These are phyloP conservation scores for Watersipora subatra DNA, from an alignment of 1,140 invertebrate genomes.

Conservation along the genomic window DNA sequence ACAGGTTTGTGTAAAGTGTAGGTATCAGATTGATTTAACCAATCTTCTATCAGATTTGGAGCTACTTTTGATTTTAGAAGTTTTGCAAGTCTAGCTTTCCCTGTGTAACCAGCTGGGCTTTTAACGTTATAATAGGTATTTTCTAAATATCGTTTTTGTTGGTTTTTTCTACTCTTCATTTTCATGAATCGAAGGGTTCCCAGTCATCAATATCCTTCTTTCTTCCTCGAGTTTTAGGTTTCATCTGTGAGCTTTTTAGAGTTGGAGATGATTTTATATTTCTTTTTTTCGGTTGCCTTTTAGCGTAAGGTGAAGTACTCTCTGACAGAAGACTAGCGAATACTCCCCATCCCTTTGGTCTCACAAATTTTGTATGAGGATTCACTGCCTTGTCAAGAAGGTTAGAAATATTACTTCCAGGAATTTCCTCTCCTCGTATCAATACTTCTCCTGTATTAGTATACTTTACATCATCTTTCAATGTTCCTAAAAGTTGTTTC, in stretches of 20 bases:
- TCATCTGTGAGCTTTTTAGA: too few relatives aligned
- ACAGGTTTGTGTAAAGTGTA: constrained; percentile 10
- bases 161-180: not conserved
- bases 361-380: too few relatives aligned
- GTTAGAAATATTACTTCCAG: not conserved
- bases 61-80: not conserved
- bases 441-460: not conserved
- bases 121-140: not conserved
- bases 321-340: not conserved
- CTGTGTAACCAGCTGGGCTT: not conserved
- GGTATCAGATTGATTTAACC: constrained; percentile 7
- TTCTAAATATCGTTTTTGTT: not conserved
- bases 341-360: not conserved
- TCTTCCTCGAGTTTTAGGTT: not conserved
- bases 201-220: not conserved
- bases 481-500: not conserved
- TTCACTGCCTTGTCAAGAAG: too few relatives aligned
- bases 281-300: not conserved
- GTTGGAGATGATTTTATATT: not conserved
- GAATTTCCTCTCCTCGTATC: not conserved
- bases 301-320: not conserved
- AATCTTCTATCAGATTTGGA: not conserved
- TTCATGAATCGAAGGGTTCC: not conserved
- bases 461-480: not conserved
- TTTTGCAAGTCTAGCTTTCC: not conserved